Base-by-base conservation (phyloP, 1,140 invertebrate genomes). In the Conus ventricosus region DNA sequence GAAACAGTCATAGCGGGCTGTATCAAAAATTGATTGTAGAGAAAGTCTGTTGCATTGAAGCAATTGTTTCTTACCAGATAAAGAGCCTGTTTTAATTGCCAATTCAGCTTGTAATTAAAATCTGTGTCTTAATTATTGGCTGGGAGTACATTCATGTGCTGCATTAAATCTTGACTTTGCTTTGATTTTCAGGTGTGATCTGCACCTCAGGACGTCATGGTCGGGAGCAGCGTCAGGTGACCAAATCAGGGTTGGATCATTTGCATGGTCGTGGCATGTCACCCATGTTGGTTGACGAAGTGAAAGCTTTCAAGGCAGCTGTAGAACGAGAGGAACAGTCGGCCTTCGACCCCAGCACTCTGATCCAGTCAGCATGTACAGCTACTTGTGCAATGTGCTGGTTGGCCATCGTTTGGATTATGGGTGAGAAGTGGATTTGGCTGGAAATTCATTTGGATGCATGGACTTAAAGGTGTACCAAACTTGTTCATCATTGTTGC, bases 361-460 rank as follows among this genome's bases (percentile, higher is more conserved):
- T 88, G 39, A 27, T 88, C 5, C 85, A 90, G 60, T 84, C 87
- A 20, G 87, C 89, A 85, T 90, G 54, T 90, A 88, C 88, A 90
- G 81, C 76, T 76, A 85, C 55, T 27, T 88, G 20, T 87, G 82
- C 17, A 84, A 63, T 8, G 23, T 88, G 39, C 63, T 90, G 51
- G 83, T 87, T 25, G 82, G 87, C 51, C 89, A 88, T 39, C 78
- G 85, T 7, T 60, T 90, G 27, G 88, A 88, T 53, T 90, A 88
- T 82, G 87, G 85, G 85, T 87, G 23, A 78, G 82, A 20, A 57
- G n/a, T 10, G 23, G 39, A 39, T 23, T 71, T 71, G 15, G 15
- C n/a, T 78, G 25, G 25, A 20, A 39, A n/a, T 23, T 27, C 11
- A 23, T 10, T 15, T 15, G 76, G 11, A n/a, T 27, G 1, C 11